These are phyloP conservation scores for Protodeltote pygarga DNA, from an alignment of 2,888 invertebrate species.

Conservation along the genomic window DNA sequence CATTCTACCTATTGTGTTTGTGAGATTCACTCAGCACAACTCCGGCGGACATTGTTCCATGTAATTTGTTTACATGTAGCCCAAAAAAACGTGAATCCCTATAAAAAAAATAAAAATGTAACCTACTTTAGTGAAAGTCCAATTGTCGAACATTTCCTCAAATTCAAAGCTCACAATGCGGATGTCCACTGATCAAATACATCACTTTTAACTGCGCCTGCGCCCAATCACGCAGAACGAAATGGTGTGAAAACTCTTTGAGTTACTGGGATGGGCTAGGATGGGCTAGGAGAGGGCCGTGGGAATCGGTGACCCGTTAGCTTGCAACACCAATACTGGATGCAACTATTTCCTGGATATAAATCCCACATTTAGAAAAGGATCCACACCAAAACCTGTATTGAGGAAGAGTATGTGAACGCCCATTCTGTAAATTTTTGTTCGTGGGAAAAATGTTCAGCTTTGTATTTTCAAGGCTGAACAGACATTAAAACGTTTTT, in stretches of 20 bases:
- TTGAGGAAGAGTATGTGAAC: not conserved
- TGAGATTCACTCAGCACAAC: too few species aligned
- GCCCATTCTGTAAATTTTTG: not conserved
- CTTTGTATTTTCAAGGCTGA: conserved; percentile 30
- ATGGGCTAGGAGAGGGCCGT: conserved; percentile 74
- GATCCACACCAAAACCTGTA: not conserved
- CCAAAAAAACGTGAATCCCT: not conserved
- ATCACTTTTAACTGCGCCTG: conserved; percentile 66
- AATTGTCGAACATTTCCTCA: conserved; percentile 56
- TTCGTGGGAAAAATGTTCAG: conserved; percentile 37
- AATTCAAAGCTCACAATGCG: conserved; percentile 62
- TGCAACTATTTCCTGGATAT: conserved; percentile 17
- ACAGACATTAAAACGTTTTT: conserved; percentile 25
- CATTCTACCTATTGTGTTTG: too few species aligned
- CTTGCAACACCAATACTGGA: conserved; percentile 12
- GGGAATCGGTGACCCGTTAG: conserved; percentile 63
- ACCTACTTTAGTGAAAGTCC: conserved; percentile 66
- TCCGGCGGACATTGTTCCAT: too few species aligned
- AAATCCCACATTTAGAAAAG: conserved; percentile 11
- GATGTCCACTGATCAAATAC: conserved; percentile 60
- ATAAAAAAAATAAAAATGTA: conserved; percentile 17
- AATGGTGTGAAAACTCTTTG: conserved; percentile 78
- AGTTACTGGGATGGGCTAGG: conserved; percentile 70
- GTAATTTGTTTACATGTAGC: too few species aligned
- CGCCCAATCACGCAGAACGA: conserved; percentile 67